phyloP scores from a whole-genome alignment of 2,797 vertebrate species.

The Ctenosaura bakeri region DNA sequence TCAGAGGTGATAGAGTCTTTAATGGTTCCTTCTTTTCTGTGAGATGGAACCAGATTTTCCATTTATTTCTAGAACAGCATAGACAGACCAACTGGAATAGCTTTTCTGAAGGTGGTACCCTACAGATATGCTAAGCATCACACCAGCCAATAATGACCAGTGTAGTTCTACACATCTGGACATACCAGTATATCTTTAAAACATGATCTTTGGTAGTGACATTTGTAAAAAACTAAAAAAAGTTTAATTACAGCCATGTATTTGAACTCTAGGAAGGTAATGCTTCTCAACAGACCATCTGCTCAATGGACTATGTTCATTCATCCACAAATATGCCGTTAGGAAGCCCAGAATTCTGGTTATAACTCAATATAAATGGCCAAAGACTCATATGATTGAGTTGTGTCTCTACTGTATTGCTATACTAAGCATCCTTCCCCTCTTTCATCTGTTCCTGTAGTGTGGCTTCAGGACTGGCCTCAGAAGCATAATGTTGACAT shows the following conservation, averaged over 20 bases:
- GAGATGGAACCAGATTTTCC: background rate
- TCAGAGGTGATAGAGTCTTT: background rate
- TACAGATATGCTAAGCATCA: background rate
- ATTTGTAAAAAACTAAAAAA: too few relatives aligned
- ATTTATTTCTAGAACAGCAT: background rate
- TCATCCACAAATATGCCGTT: background rate
- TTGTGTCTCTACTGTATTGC: background rate
- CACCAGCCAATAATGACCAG: too few relatives aligned
- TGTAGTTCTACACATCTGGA: too few relatives aligned
- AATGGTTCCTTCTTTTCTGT: background rate
- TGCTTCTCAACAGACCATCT: background rate
- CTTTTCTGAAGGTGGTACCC: background rate
- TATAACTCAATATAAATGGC: constrained; percentile 40
- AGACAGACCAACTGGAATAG: background rate
- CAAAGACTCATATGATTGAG: background rate
- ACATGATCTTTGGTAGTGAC: background rate
- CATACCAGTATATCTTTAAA: background rate
- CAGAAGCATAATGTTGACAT: too few relatives aligned
- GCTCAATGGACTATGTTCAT: background rate
- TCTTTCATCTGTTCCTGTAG: background rate
- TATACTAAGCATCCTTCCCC: background rate
- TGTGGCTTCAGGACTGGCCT: too few relatives aligned
- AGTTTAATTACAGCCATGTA: background rate
- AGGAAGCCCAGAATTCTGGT: background rate
- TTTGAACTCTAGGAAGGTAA: background rate